These are phyloP conservation scores for Ips nitidus DNA, from an alignment of 1,140 invertebrate genomes.

Conservation along the genomic window DNA sequence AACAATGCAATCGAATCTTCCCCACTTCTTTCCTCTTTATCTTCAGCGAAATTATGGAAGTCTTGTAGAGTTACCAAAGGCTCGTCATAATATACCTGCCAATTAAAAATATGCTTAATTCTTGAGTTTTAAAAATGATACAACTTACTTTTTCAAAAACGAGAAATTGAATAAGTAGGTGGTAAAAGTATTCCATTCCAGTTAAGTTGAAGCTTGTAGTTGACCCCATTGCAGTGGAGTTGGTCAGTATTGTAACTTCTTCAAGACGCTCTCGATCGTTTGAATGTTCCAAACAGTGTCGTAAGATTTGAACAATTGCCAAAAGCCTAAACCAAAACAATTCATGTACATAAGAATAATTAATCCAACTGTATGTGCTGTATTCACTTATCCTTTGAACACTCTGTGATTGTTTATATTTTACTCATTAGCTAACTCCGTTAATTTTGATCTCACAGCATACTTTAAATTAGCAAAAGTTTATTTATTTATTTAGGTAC, in stretches of 20 bases:
- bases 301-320: slow-evolving; percentile 10
- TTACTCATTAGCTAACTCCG: too few species aligned
- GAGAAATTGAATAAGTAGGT: slow-evolving; percentile 12
- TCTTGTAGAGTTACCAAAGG: neutral
- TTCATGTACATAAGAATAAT: neutral
- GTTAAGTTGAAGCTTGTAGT: slow-evolving; percentile 2
- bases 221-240: neutral
- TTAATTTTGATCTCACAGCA: too few species aligned
- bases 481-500: too few species aligned
- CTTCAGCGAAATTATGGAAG: slow-evolving; percentile 16
- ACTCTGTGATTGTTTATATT: too few species aligned
- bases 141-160: slow-evolving; percentile 23
- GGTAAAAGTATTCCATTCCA: slow-evolving; percentile 24
- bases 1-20: slow-evolving; percentile 11
- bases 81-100: neutral
- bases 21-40: neutral
- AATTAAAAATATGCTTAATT: slow-evolving; percentile 3
- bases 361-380: too few species aligned
- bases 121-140: neutral
- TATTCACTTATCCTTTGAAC: too few species aligned
- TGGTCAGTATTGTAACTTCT: slow-evolving; percentile 2
- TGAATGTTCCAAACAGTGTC: slow-evolving; percentile 21
- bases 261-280: slow-evolving; percentile 12
- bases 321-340: slow-evolving; percentile 12
- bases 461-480: too few species aligned